These are phyloP conservation scores for Pterostichus madidus DNA, from an alignment of 2,888 invertebrate genomes.

Conservation along the genomic window DNA sequence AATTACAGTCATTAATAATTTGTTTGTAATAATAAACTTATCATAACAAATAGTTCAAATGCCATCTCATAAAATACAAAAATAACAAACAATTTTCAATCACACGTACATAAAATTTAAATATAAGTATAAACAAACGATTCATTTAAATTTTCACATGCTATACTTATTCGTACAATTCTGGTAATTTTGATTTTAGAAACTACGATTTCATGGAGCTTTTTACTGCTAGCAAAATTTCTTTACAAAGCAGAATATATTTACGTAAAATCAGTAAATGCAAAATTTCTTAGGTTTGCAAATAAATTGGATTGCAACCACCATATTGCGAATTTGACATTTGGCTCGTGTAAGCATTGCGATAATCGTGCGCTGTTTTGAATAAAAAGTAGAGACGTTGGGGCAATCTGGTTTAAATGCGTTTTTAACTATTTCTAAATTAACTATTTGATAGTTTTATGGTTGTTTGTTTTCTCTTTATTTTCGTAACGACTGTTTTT, in stretches of 20 bases:
- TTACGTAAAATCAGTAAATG: constrained; percentile 3
- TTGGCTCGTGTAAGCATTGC: constrained; percentile 6
- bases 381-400: constrained; percentile 11
- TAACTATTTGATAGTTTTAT: constrained; percentile 21
- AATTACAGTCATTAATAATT: too few relatives aligned
- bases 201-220: background rate
- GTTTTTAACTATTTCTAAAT: constrained; percentile 19
- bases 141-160: too few relatives aligned
- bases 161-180: background rate
- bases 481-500: constrained; percentile 54
- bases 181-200: background rate
- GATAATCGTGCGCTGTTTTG: constrained; percentile 2
- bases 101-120: too few relatives aligned
- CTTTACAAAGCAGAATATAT: background rate
- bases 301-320: background rate
- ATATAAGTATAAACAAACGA: background rate
- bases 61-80: too few relatives aligned
- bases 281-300: background rate
- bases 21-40: too few relatives aligned
- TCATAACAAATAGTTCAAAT: too few relatives aligned
- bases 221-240: background rate
- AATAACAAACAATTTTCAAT: too few relatives aligned
- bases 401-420: constrained; percentile 19
- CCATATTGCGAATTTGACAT: constrained; percentile 33
- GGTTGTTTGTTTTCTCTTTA: constrained; percentile 38